Evolutionary conservation across 2,113 vertebrate genomes (phyloP).

Genomic region (Cygnus atratus): DNA sequence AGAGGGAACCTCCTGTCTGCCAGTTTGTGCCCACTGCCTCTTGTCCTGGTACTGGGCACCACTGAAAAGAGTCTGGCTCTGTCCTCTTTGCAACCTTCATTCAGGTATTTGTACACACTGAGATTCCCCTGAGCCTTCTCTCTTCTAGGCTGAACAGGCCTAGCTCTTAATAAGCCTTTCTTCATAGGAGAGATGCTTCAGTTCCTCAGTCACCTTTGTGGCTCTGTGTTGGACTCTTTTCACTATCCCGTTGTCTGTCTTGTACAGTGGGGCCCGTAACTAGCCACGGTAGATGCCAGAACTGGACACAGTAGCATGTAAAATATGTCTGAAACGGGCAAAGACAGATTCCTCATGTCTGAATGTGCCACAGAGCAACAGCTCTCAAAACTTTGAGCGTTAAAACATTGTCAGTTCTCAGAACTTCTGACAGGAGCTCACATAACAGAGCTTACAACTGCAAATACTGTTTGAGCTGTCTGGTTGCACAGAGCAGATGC

Average conservation of each 20-base stretch:
- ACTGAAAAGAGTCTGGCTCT: too few species aligned
- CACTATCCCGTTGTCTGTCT: background rate
- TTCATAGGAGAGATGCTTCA: too few species aligned
- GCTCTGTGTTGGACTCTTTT: background rate
- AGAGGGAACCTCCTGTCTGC: too few species aligned
- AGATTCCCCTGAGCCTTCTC: background rate
- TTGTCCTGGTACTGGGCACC: too few species aligned
- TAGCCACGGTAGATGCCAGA: background rate
- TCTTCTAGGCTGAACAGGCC: too few species aligned
- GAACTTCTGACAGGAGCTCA: background rate
- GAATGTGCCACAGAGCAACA: accelerated
- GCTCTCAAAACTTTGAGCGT: background rate
- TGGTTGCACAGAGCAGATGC: background rate
- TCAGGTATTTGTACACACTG: too few species aligned
- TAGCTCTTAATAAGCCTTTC: too few species aligned
- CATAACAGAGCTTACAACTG: accelerated
- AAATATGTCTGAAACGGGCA: accelerated
- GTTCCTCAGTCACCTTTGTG: background rate
- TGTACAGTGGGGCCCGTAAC: background rate
- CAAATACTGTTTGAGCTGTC: background rate
- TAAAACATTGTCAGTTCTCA: accelerated
- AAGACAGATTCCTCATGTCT: background rate
- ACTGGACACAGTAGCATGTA: background rate
- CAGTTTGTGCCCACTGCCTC: too few species aligned
- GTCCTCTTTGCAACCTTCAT: too few species aligned